Evolutionary conservation across 1,140 invertebrate species (phyloP).

Genomic region (Zaprionus gabonicus): DNA sequence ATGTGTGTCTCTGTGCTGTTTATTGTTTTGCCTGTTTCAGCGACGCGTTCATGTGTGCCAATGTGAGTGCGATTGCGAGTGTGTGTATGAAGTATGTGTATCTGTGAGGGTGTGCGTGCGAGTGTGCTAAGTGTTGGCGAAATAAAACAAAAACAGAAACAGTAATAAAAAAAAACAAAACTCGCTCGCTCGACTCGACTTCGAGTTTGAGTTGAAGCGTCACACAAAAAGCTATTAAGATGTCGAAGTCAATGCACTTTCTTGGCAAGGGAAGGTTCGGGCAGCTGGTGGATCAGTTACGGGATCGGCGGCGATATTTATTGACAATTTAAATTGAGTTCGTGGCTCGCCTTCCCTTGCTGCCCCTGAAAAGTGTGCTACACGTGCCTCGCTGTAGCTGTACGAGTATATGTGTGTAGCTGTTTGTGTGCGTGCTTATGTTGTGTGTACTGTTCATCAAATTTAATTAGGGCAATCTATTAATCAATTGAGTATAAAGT

Average conservation of each 20-base stretch:
- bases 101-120: conserved; percentile 10
- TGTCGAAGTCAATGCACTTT: conserved; percentile 63
- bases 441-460: conserved; percentile 10
- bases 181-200: conserved; percentile 12
- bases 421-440: not conserved
- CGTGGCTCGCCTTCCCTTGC: not conserved
- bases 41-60: conserved; percentile 58
- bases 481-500: conserved; percentile 29
- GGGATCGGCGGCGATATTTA: conserved; percentile 43
- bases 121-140: conserved; percentile 21
- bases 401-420: not conserved
- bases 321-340: conserved; percentile 66
- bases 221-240: conserved; percentile 66
- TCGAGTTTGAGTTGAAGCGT: conserved; percentile 4
- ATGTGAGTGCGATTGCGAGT: not conserved
- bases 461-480: conserved; percentile 42
- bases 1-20: conserved; percentile 15
- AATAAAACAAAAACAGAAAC: conserved; percentile 27
- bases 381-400: not conserved
- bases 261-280: not conserved
- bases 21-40: conserved; percentile 55
- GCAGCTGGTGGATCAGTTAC: not conserved
- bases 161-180: not conserved
- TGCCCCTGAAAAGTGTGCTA: not conserved
- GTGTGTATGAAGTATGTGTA: not conserved